Percentiles rank a stretch among this genome's conserved stretches.
Conservation (phyloP, 2,888 invertebrate species). For the Panorpa germanica region DNA sequence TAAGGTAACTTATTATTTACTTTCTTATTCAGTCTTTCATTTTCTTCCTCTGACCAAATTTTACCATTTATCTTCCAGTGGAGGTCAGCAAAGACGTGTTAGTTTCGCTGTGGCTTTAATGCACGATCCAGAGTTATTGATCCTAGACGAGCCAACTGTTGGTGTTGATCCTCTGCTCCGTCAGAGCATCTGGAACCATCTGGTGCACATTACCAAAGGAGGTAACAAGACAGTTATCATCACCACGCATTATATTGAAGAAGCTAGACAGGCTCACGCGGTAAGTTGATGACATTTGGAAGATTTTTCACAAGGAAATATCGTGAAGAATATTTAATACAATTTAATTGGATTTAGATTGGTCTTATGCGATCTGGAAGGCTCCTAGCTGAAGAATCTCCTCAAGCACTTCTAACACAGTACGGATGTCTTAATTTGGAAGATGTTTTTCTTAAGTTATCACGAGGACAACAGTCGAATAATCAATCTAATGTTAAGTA, state of each 20-base stretch:
- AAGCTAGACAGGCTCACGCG: slow-evolving; percentile 77
- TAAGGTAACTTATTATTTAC: slow-evolving; percentile 31
- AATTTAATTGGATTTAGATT: slow-evolving; percentile 37
- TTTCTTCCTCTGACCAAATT: slow-evolving; percentile 6
- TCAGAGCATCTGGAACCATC: slow-evolving; percentile 87
- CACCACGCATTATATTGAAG: slow-evolving; percentile 90
- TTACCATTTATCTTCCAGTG: slow-evolving; percentile 31
- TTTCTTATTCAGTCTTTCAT: slow-evolving; percentile 1
- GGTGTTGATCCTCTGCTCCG: slow-evolving; percentile 80
- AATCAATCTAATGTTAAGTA: no score
- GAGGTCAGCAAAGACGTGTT: slow-evolving; percentile 79
- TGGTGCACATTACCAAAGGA: slow-evolving; percentile 75
- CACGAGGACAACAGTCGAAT: slow-evolving; percentile 65
- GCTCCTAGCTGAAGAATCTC: slow-evolving; percentile 78
- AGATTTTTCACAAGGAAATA: slow-evolving; percentile 7
- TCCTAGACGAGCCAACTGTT: slow-evolving; percentile 85
- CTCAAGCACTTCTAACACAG: slow-evolving; percentile 62
- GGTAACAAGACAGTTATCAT: slow-evolving; percentile 84
- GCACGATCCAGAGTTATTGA: slow-evolving; percentile 81
- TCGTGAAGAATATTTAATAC: slow-evolving; percentile 10
- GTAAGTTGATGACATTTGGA: slow-evolving; percentile 30
- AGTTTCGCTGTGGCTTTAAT: slow-evolving; percentile 84
- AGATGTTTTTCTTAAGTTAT: slow-evolving; percentile 82
- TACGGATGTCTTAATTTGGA: slow-evolving; percentile 73
- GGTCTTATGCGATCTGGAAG: slow-evolving; percentile 87